Evolutionary conservation across 2,888 invertebrate genomes (phyloP), one percentile per base, ranked within the genome.

Genomic region (Unio delphinus): DNA sequence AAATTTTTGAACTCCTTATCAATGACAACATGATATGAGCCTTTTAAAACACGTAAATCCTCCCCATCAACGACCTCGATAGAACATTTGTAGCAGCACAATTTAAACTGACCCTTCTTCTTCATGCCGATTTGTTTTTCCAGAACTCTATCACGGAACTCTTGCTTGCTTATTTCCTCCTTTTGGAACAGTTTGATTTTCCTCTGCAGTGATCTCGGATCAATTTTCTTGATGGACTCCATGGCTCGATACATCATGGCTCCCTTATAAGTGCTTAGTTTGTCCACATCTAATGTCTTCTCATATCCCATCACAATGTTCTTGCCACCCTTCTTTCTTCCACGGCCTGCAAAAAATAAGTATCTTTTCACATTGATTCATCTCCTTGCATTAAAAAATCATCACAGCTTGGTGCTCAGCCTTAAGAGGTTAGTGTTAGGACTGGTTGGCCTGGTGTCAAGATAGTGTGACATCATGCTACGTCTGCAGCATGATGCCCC

Each of bases 211-310:
- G 45, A 45, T 15, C 45, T 45, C 15, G 45, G 45, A 45, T 45
- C 45, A 45, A 45, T 45, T 45, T 45, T 45, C 45, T 45, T 45
- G 45, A 45, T 45, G 45, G 45, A 45, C 45, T 62, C 58, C 57
- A 76, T 55, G 15, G 71, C 77, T 55, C 69, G 54, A 20, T 74
- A 69, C 77, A 77, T 77, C 73, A 74, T 71, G 5, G 67, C 61
- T 1, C 68, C 70, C 64, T 74, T 77, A 63, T 68, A 74, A 1
- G 73, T 69, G 61, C 73, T 77, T 0, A 71, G 68, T 55, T 59
- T 70, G 30, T 74, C 74, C 57, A 64, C 58, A 23, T 71, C 66
- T 11, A 77, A 30, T 15, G 65, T 59, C 56, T 66, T 66, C 55
- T 67, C 71, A 55, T 65, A 45, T 55, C 69, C 77, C 61, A 74